Evolutionary conservation across 2,113 vertebrate species (phyloP).

Genomic region (Choloepus hoffmanni): DNA sequence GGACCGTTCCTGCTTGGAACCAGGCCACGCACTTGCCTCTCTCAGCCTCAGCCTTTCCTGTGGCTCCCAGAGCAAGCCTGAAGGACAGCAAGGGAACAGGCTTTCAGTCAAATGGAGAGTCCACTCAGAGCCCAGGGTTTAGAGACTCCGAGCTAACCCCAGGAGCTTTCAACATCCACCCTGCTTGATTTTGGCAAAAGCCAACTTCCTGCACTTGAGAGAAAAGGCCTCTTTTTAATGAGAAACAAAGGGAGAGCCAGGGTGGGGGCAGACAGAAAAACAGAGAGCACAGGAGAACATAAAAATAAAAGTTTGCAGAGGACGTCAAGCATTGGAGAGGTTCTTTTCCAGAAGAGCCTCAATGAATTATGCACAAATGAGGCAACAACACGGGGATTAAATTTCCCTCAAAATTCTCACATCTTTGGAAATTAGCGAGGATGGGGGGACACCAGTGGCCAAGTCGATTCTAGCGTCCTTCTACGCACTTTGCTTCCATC

Average conservation of each 20-base stretch:
- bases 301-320: not conserved
- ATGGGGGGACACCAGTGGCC: fast-evolving
- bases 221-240: slow-evolving; percentile 10
- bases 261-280: not conserved
- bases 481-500: not conserved
- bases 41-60: not conserved
- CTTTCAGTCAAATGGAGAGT: not conserved
- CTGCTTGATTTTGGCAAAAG: not conserved
- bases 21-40: not conserved
- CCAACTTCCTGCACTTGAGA: not conserved
- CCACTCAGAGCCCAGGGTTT: not conserved
- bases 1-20: not conserved
- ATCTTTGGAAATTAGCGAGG: not conserved
- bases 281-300: not conserved
- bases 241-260: not conserved
- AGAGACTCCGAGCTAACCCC: not conserved
- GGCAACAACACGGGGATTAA: not conserved
- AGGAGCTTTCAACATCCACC: not conserved
- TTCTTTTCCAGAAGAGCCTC: not conserved
- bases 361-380: not conserved
- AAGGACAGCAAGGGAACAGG: not conserved
- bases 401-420: slow-evolving; percentile 16
- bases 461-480: not conserved
- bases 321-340: not conserved
- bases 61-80: not conserved